These are phyloP conservation scores for Zaprionus capensis DNA, from an alignment of 1,140 invertebrate genomes.

Conservation along the genomic window DNA sequence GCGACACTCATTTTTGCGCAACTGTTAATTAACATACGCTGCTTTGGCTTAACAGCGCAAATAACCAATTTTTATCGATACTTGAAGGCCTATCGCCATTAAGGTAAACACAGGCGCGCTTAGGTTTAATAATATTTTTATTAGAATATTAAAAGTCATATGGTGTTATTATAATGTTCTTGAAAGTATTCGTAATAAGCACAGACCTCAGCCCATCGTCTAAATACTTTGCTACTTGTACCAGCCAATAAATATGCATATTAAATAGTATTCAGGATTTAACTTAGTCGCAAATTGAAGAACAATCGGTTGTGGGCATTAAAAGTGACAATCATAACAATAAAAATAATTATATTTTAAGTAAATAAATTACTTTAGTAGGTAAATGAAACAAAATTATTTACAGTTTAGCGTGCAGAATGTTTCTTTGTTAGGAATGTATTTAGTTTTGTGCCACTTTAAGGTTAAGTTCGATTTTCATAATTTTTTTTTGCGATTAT, in stretches of 20 bases:
- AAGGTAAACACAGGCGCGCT: background rate
- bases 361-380: slow-evolving; percentile 43
- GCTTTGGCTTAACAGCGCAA: background rate
- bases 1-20: slow-evolving; percentile 8
- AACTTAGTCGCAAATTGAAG: slow-evolving; percentile 71
- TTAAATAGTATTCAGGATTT: slow-evolving; percentile 50
- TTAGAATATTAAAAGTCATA: slow-evolving; percentile 81
- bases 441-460: slow-evolving; percentile 27
- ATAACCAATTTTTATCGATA: background rate
- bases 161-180: slow-evolving; percentile 78
- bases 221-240: slow-evolving; percentile 25
- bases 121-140: slow-evolving; percentile 81
- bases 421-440: slow-evolving; percentile 42
- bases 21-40: slow-evolving; percentile 16
- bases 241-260: slow-evolving; percentile 43
- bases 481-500: slow-evolving; percentile 33
- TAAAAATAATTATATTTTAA: slow-evolving; percentile 47
- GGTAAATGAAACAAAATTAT: slow-evolving; percentile 69
- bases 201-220: slow-evolving; percentile 59
- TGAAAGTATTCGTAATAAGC: slow-evolving; percentile 78
- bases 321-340: slow-evolving; percentile 50
- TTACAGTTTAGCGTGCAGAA: slow-evolving; percentile 62
- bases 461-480: slow-evolving; percentile 20
- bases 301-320: slow-evolving; percentile 24
- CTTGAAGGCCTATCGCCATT: background rate